Percentiles rank a stretch among this genome's conserved stretches.
These are phyloP conservation scores for Ctena decussata DNA, from an alignment of 2,888 invertebrate species.

Conservation along the genomic window DNA sequence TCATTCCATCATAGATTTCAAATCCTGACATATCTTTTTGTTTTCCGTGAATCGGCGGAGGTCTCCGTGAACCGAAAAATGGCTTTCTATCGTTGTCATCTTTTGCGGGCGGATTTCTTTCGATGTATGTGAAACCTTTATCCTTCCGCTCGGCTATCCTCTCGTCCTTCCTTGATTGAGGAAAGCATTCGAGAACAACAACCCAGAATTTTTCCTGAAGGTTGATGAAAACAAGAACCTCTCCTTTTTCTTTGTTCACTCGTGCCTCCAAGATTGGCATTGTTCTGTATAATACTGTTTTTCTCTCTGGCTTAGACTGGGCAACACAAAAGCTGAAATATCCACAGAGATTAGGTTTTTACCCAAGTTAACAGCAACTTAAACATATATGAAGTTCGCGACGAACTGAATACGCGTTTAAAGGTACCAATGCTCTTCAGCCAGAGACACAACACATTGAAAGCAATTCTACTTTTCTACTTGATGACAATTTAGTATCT, in stretches of 20 bases:
- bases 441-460: too few relatives aligned
- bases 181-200: conserved; percentile 80
- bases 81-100: conserved; percentile 60
- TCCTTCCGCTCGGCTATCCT: conserved; percentile 69
- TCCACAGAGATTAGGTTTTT: too few relatives aligned
- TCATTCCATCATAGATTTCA: conserved; percentile 79
- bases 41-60: conserved; percentile 49
- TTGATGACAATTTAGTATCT: too few relatives aligned
- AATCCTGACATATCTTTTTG: conserved; percentile 62
- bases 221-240: conserved; percentile 81
- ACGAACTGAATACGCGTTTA: too few relatives aligned
- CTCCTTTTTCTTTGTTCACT: conserved; percentile 76
- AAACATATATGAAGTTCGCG: too few relatives aligned
- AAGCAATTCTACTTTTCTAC: too few relatives aligned
- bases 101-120: conserved; percentile 58
- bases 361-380: too few relatives aligned
- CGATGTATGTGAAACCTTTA: conserved; percentile 69
- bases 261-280: conserved; percentile 75
- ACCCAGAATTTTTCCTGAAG: conserved; percentile 83
- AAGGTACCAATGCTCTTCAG: too few relatives aligned
- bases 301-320: conserved; percentile 76
- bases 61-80: conserved; percentile 42
- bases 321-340: conserved; percentile 85
- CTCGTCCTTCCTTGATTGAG: conserved; percentile 67
- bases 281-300: conserved; percentile 77